Conservation (phyloP, 2,888 invertebrate genomes). For the Calameuta idolon region DNA sequence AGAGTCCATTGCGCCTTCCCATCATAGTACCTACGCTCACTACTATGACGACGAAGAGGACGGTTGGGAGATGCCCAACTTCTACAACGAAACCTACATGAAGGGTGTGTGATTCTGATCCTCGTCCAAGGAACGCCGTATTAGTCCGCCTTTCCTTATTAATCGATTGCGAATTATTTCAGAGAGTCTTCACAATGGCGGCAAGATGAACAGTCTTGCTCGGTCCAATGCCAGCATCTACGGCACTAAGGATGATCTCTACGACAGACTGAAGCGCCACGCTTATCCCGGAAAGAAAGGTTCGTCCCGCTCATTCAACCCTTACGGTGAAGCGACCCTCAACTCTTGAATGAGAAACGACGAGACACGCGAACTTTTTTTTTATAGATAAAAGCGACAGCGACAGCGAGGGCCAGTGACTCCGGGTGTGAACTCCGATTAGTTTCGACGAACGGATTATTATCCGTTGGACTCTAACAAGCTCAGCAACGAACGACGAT, state of each 20-base stretch:
- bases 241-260: slow-evolving; percentile 94
- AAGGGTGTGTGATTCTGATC: slow-evolving; percentile 74
- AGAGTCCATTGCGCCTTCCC: slow-evolving; percentile 94
- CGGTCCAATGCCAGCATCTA: slow-evolving; percentile 94
- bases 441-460: background rate
- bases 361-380: slow-evolving; percentile 29
- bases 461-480: slow-evolving; percentile 10
- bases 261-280: slow-evolving; percentile 94
- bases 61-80: slow-evolving; percentile 98
- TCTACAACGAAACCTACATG: slow-evolving; percentile 97
- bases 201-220: slow-evolving; percentile 93
- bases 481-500: too few relatives aligned
- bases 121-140: slow-evolving; percentile 7
- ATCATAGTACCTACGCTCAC: slow-evolving; percentile 95
- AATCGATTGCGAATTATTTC: slow-evolving; percentile 26
- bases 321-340: background rate
- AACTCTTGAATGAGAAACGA: background rate
- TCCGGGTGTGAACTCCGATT: slow-evolving; percentile 24
- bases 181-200: slow-evolving; percentile 84
- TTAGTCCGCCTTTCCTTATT: background rate
- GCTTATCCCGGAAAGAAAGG: slow-evolving; percentile 97
- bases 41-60: slow-evolving; percentile 97
- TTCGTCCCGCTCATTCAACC: slow-evolving; percentile 64
- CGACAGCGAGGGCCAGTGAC: slow-evolving; percentile 92
- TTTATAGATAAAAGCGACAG: slow-evolving; percentile 92